Evolutionary conservation across 2,113 vertebrate genomes (phyloP).

Genomic region (Semnopithecus entellus): DNA sequence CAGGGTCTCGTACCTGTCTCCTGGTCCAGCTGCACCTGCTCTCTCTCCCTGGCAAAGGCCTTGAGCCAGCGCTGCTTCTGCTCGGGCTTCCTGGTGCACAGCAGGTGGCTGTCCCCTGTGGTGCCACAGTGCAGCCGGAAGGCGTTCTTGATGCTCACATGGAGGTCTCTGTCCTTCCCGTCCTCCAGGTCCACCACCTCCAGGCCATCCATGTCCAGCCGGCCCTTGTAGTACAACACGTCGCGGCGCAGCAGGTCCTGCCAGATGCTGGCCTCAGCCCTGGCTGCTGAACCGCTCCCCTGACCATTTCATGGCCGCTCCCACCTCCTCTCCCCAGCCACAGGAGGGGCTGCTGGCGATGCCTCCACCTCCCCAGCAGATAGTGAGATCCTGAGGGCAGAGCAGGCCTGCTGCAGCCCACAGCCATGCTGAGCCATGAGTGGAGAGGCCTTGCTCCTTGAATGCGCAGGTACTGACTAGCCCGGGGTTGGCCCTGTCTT

Average conservation of each 20-base stretch:
- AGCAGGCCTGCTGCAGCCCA: neutral
- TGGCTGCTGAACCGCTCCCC: neutral
- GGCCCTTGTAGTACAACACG: constrained; percentile 95
- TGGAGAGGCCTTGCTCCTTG: neutral
- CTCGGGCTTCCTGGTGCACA: constrained; percentile 94
- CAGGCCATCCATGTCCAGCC: constrained; percentile 93
- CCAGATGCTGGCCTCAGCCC: neutral
- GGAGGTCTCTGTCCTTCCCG: constrained; percentile 94
- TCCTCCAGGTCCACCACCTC: constrained; percentile 93
- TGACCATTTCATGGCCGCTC: neutral
- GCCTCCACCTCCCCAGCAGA: neutral
- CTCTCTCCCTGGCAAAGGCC: constrained; percentile 93
- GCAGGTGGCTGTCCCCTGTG: constrained; percentile 89
- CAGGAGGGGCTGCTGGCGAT: neutral
- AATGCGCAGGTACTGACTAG: neutral
- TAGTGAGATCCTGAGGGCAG: neutral
- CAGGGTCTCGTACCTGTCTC: constrained; percentile 89
- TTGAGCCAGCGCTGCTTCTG: constrained; percentile 96
- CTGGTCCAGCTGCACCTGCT: constrained; percentile 92
- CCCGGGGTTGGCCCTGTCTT: neutral
- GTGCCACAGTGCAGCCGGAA: constrained; percentile 87
- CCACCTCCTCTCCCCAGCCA: neutral
- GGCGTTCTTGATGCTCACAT: constrained; percentile 92
- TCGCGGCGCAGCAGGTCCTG: constrained; percentile 96
- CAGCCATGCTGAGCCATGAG: neutral